These are phyloP conservation scores for Merops nubicus DNA, from an alignment of 2,113 vertebrate species.

Conservation along the genomic window DNA sequence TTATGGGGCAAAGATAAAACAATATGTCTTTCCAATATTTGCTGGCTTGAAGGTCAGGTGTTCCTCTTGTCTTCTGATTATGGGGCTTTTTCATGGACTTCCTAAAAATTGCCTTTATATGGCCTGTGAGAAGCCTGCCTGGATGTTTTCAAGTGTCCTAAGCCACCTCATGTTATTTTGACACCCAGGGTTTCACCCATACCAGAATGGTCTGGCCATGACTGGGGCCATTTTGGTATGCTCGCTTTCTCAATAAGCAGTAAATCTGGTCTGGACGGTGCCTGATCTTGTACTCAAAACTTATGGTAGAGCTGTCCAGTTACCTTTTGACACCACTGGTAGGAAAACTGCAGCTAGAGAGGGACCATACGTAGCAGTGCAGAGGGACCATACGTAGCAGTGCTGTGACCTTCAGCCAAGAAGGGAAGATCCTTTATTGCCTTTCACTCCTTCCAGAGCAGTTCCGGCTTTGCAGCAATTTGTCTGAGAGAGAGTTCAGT, in stretches of 20 bases:
- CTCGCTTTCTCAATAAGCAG: neutral
- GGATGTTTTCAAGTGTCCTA: neutral
- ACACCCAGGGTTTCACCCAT: neutral
- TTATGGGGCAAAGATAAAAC: neutral
- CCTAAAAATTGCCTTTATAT: neutral
- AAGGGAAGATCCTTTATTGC: neutral
- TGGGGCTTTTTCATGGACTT: neutral
- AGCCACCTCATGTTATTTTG: neutral
- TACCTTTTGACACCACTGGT: neutral
- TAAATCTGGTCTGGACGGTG: neutral
- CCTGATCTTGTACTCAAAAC: neutral
- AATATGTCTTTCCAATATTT: neutral
- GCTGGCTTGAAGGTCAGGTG: neutral
- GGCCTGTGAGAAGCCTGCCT: neutral
- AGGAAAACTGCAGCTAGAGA: neutral
- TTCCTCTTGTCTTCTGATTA: neutral
- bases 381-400: neutral
- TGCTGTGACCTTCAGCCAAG: neutral
- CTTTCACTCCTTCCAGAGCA: neutral
- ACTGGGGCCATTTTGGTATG: fast-evolving
- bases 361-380: neutral
- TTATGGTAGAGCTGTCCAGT: neutral
- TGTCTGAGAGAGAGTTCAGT: neutral
- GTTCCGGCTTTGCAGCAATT: neutral
- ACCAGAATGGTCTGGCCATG: neutral